Base-by-base conservation (phyloP, 1,140 invertebrate genomes). In the Mercenaria mercenaria region DNA sequence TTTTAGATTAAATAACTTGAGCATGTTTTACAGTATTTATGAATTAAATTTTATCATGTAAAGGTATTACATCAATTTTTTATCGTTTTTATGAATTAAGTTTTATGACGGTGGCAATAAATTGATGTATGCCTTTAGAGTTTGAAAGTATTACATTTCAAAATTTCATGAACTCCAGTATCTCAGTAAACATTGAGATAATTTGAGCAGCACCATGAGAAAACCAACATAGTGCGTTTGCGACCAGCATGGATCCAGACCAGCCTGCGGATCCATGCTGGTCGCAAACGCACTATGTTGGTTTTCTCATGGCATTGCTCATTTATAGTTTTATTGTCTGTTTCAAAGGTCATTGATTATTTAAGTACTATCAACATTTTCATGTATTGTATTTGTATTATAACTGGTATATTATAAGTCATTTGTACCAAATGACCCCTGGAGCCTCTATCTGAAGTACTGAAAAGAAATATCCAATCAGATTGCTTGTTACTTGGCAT, bases 1-100 rank as follows among this genome's bases (percentile, higher is more conserved):
- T 72, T 23, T 37, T 72, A 72, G 67, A 72, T 72, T 72, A 72
- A 29, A 72, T 20, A 64, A 64, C 59, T 64, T 37, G 13, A 72
- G 37, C 34, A 39, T 39, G 23, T n/a, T 72, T 72, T 72, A 72
- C 23, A 39, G 1, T 23, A 11, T 72, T 37, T 39, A 18, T 37
- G 67, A 72, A 72, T 72, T 59, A 39, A 72, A 72, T 39, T 72
- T 18, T 72, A 64, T 47, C 43, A 47, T 47, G 6, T 8, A 47
- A 47, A 8, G 43, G 43, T 26, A 64, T 64, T 29, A 64, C 8
- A n/a, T 20, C 26, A 64, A 15, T 23, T 29, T 26, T 64, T 64
- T 64, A 64, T 64, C 20, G 29, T 64, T 26, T 64, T 64, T n/a
- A 8, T 29, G 59, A 64, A 64, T 64, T 29, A 4, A 64, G 15